Evolutionary conservation across 2,113 vertebrate species (phyloP).

Genomic region (Salminus brasiliensis): DNA sequence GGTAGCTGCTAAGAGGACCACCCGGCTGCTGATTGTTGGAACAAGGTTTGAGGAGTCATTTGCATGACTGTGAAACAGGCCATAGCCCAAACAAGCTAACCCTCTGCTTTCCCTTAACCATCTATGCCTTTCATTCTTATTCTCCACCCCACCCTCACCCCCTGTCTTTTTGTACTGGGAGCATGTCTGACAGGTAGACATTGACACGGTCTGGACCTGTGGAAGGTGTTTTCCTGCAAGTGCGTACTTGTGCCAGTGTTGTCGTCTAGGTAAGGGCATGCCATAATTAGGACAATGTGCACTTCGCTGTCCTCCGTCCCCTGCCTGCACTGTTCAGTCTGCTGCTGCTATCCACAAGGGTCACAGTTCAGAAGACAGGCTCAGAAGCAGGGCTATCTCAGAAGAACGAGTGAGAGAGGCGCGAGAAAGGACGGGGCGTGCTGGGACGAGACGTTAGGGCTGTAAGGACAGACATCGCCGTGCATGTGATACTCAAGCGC

Average conservation of each 20-base stretch:
- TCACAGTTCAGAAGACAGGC: conserved; percentile 24
- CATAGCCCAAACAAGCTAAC: too few relatives aligned
- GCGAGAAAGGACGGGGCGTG: conserved; percentile 8
- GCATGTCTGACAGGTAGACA: conserved; percentile 62
- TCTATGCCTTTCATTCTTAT: neutral
- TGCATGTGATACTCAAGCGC: conserved; percentile 14
- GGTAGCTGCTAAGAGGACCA: too few relatives aligned
- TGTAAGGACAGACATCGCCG: neutral
- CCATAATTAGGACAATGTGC: conserved; percentile 77
- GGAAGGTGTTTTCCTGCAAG: conserved; percentile 73
- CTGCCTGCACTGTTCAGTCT: conserved; percentile 59
- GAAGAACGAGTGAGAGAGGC: conserved; percentile 7
- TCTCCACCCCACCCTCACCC: conserved; percentile 7
- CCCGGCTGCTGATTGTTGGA: too few relatives aligned
- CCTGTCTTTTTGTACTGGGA: conserved; percentile 9
- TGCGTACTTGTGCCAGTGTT: conserved; percentile 74
- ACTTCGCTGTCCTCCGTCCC: conserved; percentile 68
- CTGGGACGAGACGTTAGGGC: neutral
- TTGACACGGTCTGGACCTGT: conserved; percentile 73
- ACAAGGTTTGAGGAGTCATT: too few relatives aligned
- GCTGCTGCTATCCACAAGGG: conserved; percentile 56
- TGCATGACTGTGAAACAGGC: too few relatives aligned
- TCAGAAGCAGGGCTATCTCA: too few relatives aligned
- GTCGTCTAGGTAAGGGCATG: conserved; percentile 78
- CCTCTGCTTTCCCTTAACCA: neutral